Base-by-base conservation (phyloP, 2,113 vertebrate genomes). In the Trinectes maculatus region DNA sequence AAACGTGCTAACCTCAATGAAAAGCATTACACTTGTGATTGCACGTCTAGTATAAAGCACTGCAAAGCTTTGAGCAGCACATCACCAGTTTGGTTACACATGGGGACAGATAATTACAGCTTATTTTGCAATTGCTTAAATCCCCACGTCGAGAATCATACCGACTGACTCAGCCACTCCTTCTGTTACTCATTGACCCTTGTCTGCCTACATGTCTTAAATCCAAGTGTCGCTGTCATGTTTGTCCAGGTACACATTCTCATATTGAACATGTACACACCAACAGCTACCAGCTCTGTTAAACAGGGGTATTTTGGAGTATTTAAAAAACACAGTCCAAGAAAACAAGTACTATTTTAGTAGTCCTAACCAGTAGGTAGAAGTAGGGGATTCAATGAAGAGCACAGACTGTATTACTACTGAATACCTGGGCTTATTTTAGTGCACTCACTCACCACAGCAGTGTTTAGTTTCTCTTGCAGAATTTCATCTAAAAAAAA, bases 151-250 rank as follows among this genome's bases (percentile, higher is more conserved):
- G 65, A 85, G 82, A 90, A 74, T 84, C 87, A 85, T 60, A 53
- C 22, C 25, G 40, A 49, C 64, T 51, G 63, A 73, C 56, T 61
- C 0, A 16, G 69, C 80, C 85, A 42, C 85, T 82, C 85, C 84
- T 80, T 61, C 43, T 18, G 78, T 87, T 86, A 91, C 82, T 89
- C 72, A 86, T 71, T 86, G 70, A 90, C 81, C 65, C 79, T 47
- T 0, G 43, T 49, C 52, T 61, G 61, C 37, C 60, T 18, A 66
- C 57, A 66, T 40, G 64, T 60, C 64, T 68, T 33, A 71, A 69
- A 55, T 12, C 48, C 19, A 48, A 74, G 12, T 52, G n/a, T 6
- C 16, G 10, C 66, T 22, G 51, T 80, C 31, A 61, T 39, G 46
- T 64, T 31, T 65, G 43, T 12, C 64, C 34, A 61, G 34, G 19